Conservation (phyloP, 2,888 invertebrate genomes). For the Heterodera filipjevi region DNA sequence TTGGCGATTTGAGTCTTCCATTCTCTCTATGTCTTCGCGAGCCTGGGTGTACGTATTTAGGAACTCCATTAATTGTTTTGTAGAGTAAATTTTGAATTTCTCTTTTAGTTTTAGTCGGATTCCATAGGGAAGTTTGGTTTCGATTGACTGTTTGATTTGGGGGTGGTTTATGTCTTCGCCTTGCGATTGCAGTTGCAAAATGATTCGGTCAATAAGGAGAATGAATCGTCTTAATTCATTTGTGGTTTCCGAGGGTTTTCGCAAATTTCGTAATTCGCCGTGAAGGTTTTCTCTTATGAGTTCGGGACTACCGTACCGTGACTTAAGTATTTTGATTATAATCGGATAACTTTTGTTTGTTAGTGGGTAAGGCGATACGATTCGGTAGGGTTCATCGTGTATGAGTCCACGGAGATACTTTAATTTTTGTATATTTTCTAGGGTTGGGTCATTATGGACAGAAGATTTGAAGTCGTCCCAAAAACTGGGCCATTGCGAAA, state of each 20-base stretch:
- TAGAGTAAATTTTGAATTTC: background rate
- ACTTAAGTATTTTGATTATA: background rate
- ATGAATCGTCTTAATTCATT: background rate
- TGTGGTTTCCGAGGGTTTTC: background rate
- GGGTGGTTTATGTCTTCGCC: background rate
- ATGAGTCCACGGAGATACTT: background rate
- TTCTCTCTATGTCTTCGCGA: background rate
- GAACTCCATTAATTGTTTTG: background rate
- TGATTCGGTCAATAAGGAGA: background rate
- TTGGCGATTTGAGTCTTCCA: background rate
- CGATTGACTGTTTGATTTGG: background rate
- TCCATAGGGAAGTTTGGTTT: background rate
- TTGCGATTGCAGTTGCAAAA: background rate
- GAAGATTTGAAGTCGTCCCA: conserved; percentile 2
- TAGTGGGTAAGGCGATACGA: background rate
- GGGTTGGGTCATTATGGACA: background rate
- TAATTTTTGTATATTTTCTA: background rate
- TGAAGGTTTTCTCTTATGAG: background rate
- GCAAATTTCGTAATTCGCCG: background rate
- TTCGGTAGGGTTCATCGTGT: background rate
- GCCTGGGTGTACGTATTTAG: background rate
- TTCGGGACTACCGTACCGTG: background rate
- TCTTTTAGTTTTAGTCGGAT: background rate
- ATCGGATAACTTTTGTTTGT: background rate
- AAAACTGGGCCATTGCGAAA: background rate